phyloP scores from a whole-genome alignment of 2,888 invertebrate species.

The Geotrupes spiniger region DNA sequence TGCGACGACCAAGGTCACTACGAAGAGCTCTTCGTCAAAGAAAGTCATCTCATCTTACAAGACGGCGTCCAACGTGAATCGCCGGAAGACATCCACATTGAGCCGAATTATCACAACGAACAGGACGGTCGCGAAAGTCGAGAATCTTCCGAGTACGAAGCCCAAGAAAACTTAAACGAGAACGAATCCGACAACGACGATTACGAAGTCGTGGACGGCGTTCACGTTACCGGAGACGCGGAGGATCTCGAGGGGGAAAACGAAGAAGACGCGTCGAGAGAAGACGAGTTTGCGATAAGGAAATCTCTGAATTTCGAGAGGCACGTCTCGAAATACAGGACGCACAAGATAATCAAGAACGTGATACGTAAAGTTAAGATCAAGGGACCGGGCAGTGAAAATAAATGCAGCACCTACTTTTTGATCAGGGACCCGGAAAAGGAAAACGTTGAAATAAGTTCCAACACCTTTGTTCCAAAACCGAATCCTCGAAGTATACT shows the following conservation, averaged over 20 bases:
- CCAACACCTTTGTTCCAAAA: constrained; percentile 26
- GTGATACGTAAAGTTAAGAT: constrained; percentile 6
- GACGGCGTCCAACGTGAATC: not conserved
- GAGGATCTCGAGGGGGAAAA: constrained; percentile 19
- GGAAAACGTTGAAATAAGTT: constrained; percentile 38
- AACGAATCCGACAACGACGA: constrained; percentile 34
- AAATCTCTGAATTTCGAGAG: constrained; percentile 6
- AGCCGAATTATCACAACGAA: not conserved
- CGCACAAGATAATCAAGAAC: constrained; percentile 23
- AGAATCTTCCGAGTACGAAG: not conserved
- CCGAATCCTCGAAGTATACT: constrained; percentile 44
- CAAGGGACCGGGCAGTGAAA: constrained; percentile 12
- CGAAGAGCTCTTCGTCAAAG: constrained; percentile 16
- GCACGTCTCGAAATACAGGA: constrained; percentile 5
- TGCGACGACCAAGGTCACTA: constrained; percentile 9
- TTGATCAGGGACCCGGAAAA: constrained; percentile 42
- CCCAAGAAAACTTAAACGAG: constrained; percentile 20
- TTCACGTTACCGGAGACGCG: constrained; percentile 38
- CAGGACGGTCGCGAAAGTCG: not conserved
- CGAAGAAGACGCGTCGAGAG: constrained; percentile 22
- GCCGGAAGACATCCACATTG: not conserved
- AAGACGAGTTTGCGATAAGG: constrained; percentile 13
- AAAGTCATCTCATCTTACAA: constrained; percentile 15
- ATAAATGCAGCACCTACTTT: constrained; percentile 32
- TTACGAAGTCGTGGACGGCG: constrained; percentile 39